Evolutionary conservation across 2,113 vertebrate genomes (phyloP), one percentile per base, ranked within the genome.

Genomic region (Bufo bufo): DNA sequence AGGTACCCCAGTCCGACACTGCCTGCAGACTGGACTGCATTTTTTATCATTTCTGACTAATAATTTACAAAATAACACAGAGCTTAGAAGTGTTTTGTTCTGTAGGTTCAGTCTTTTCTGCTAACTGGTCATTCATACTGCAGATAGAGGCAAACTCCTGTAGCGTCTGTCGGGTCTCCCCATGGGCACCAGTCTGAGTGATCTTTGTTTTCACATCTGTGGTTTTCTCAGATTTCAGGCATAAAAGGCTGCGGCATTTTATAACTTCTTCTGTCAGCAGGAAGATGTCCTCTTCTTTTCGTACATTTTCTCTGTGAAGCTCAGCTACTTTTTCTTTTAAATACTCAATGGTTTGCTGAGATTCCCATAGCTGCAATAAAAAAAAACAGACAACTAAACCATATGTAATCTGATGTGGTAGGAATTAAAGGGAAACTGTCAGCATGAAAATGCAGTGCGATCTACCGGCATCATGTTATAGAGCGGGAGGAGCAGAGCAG

Each of bases 61-160:
- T 12, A n/a, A 3, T 11, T 92, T 75, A 92, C 13, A 92, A 47
- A 23, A 92, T 89, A n/a, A 88, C 89, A 33, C 92, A 92, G 19
- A 91, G 80, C 65, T 85, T 91, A 23, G 92, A 92, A 84, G 84
- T 82, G 50, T 66, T 58, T 33, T 56, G 19, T 7, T 58, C 54
- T 47, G 7, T 8, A n/a, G 59, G 3, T 82, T 59, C 20, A 7
- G 20, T 19, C 20, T 58, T 72, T 54, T 78, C 85, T 47, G 49
- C 23, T 63, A 77, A 45, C 4, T 54, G 54, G 19, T 66, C 69
- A 52, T 58, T 82, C 14, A 52, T 77, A 54, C 11, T 45, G 58
- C 33, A 61, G 56, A 85, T 63, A 9, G 71, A 59, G 43, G 75
- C 54, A 47, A 77, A 77, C 47, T 59, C 33, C 43, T 47, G 85